phyloP scores from a whole-genome alignment of 2,888 invertebrate species.

The Xestia xanthographa region DNA sequence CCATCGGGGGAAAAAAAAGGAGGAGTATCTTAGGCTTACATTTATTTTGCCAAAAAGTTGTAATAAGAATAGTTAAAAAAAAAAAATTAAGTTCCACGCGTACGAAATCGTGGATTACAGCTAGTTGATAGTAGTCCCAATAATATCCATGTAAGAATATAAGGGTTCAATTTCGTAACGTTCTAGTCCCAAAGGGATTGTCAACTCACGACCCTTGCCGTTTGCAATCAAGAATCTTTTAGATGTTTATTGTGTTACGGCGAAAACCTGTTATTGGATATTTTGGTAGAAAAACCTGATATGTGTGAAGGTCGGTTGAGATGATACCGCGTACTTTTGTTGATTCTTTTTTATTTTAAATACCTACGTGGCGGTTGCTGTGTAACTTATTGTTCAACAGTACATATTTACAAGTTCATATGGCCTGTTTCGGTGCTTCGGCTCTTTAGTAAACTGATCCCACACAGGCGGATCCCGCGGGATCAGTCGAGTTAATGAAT shows the following conservation, averaged over 20 bases:
- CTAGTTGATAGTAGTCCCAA: conserved; percentile 4
- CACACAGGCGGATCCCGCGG: too few relatives aligned
- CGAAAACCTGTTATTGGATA: conserved; percentile 30
- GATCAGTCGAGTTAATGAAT: too few relatives aligned
- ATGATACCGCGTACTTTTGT: background rate
- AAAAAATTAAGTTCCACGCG: background rate
- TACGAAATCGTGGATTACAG: background rate
- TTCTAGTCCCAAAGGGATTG: conserved; percentile 39
- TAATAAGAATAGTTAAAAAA: too few relatives aligned
- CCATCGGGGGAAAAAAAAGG: too few relatives aligned
- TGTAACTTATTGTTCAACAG: too few relatives aligned
- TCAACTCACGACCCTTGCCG: conserved; percentile 29
- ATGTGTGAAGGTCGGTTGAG: background rate
- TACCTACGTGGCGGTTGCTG: too few relatives aligned
- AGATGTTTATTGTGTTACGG: conserved; percentile 42
- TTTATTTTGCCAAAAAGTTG: too few relatives aligned
- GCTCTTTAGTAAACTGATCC: too few relatives aligned
- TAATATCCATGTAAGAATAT: conserved; percentile 30
- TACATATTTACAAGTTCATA: too few relatives aligned
- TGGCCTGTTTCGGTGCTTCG: too few relatives aligned
- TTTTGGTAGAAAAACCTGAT: conserved; percentile 9
- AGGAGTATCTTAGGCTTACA: too few relatives aligned
- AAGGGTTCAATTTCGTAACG: conserved; percentile 37
- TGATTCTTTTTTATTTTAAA: background rate
- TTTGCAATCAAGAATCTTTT: conserved; percentile 56